Percentiles rank a stretch among this genome's conserved stretches.
Evolutionary conservation across 2,888 invertebrate species (phyloP).

Genomic region (Hypercompe scribonia): DNA sequence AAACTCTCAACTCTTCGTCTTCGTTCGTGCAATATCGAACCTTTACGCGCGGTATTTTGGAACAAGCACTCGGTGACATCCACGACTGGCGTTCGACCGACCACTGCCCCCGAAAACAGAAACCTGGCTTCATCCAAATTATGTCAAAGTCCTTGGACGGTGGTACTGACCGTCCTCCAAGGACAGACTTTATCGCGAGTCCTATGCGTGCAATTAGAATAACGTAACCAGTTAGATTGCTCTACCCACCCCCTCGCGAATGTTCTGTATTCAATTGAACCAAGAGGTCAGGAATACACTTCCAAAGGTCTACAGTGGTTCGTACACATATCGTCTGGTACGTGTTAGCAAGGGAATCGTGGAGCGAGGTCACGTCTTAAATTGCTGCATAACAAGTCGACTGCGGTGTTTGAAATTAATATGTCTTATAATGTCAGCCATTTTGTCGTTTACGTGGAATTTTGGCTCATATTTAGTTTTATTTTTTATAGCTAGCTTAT

Average conservation of each 20-base stretch:
- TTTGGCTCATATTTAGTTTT: constrained; percentile 32
- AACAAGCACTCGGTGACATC: constrained; percentile 53
- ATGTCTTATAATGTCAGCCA: constrained; percentile 69
- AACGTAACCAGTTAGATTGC: constrained; percentile 57
- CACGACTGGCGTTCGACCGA: constrained; percentile 61
- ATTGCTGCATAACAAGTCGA: constrained; percentile 83
- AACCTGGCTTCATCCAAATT: constrained; percentile 68
- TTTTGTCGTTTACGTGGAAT: constrained; percentile 61
- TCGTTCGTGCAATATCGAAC: constrained; percentile 76
- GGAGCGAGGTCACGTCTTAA: constrained; percentile 79
- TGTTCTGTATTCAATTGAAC: constrained; percentile 54
- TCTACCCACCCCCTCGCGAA: constrained; percentile 55
- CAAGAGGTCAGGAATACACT: constrained; percentile 35
- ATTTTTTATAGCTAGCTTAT: constrained; percentile 11
- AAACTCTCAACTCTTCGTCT: constrained; percentile 74
- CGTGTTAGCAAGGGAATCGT: constrained; percentile 65
- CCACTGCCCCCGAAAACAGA: constrained; percentile 76
- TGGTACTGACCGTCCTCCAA: constrained; percentile 78
- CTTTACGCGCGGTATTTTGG: constrained; percentile 76
- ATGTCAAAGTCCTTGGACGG: constrained; percentile 77
- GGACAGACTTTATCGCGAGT: constrained; percentile 72
- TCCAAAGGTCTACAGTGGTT: constrained; percentile 58
- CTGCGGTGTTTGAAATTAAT: constrained; percentile 83
- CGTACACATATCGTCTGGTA: constrained; percentile 58
- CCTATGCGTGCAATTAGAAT: constrained; percentile 77